Percentiles rank a stretch among this genome's conserved stretches.
Conservation (phyloP, 2,113 vertebrate genomes). For the Pelecanoides urinatrix region DNA sequence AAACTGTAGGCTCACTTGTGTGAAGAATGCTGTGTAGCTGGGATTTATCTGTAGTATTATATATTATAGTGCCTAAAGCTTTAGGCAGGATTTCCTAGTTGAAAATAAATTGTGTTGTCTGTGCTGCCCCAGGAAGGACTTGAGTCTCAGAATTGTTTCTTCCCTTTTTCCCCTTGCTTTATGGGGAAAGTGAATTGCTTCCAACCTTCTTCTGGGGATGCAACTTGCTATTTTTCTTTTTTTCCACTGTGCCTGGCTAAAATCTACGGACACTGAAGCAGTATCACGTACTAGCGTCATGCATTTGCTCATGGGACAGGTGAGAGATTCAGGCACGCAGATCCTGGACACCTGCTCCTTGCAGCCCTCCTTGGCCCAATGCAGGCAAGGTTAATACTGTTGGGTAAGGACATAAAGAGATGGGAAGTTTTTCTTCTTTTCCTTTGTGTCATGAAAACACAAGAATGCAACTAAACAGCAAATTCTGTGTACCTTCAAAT, state of each 20-base stretch:
- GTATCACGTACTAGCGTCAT: neutral
- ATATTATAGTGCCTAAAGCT: neutral
- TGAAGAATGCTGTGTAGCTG: neutral
- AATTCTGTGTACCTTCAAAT: neutral
- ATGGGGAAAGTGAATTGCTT: slow-evolving; percentile 2
- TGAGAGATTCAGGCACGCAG: neutral
- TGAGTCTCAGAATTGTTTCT: neutral
- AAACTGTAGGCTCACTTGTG: neutral
- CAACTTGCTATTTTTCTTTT: neutral
- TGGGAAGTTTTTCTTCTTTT: neutral
- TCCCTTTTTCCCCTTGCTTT: neutral
- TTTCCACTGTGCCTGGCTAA: neutral
- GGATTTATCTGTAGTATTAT: neutral
- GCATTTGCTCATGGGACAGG: neutral
- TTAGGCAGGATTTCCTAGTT: slow-evolving; percentile 6
- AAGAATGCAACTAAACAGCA: neutral
- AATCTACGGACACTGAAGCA: neutral
- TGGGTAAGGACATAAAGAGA: neutral
- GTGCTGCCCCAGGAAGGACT: neutral
- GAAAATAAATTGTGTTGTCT: neutral
- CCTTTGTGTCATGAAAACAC: neutral
- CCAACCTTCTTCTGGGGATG: neutral
- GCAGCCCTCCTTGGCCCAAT: neutral
- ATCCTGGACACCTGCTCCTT: neutral
- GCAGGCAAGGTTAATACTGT: neutral